Evolutionary conservation across 1,140 invertebrate species (phyloP).

Genomic region (Drosophila nikananu): DNA sequence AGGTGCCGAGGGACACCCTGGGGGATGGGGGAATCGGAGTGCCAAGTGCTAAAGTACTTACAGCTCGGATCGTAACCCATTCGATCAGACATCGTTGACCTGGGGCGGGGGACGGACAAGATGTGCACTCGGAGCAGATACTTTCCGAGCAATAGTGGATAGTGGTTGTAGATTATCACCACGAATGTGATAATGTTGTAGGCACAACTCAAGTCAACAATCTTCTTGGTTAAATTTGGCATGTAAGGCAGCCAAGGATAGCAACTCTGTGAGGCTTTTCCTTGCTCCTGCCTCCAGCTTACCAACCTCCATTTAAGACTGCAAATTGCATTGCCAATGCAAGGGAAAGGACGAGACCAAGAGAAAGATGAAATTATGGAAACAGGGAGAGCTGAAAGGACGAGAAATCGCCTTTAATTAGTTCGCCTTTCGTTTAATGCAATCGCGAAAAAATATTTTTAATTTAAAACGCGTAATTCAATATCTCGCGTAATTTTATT

Average conservation of each 20-base stretch:
- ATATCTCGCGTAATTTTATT: slow-evolving; percentile 80
- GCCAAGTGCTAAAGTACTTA: slow-evolving; percentile 55
- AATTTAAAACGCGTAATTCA: slow-evolving; percentile 83
- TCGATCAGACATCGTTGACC: slow-evolving; percentile 49
- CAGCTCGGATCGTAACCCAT: slow-evolving; percentile 66
- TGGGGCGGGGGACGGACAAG: neutral
- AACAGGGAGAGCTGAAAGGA: slow-evolving; percentile 8
- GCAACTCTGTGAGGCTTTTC: neutral
- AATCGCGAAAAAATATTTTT: slow-evolving; percentile 82
- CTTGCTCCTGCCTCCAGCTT: slow-evolving; percentile 5
- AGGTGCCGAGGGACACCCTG: slow-evolving; percentile 4
- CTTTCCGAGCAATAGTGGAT: neutral
- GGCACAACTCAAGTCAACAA: neutral
- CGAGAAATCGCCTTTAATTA: slow-evolving; percentile 76
- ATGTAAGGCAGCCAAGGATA: neutral
- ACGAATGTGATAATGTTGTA: neutral
- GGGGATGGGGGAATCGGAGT: neutral
- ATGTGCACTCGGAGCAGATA: no score
- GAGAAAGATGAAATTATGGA: neutral
- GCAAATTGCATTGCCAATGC: slow-evolving; percentile 63
- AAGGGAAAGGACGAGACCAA: neutral
- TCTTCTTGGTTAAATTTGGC: neutral
- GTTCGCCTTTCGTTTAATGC: slow-evolving; percentile 79
- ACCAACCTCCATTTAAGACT: slow-evolving; percentile 57
- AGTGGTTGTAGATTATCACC: neutral